Percentiles rank a stretch among this genome's conserved stretches.
These are phyloP conservation scores for Cacatua alba DNA, from an alignment of 2,113 vertebrate species.

Conservation along the genomic window DNA sequence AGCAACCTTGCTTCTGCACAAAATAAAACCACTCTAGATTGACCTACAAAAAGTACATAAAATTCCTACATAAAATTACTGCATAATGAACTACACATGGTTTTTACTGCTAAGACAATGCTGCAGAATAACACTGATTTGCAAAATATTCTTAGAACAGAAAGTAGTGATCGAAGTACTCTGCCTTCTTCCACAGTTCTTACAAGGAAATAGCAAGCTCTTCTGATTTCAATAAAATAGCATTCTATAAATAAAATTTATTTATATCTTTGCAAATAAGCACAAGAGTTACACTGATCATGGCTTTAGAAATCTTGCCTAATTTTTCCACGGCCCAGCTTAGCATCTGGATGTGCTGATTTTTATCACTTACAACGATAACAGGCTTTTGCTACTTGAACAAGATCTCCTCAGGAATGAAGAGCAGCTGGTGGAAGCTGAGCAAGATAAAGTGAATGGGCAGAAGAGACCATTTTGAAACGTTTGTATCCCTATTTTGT, in stretches of 20 bases:
- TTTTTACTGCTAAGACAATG: conserved; percentile 9
- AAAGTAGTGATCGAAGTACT: not conserved
- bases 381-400: not conserved
- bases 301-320: conserved; percentile 52
- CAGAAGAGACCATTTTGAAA: not conserved
- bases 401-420: conserved; percentile 9
- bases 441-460: not conserved
- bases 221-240: conserved; percentile 39
- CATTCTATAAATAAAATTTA: conserved; percentile 63
- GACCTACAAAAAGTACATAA: not conserved
- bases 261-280: conserved; percentile 65
- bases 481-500: not conserved
- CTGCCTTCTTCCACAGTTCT: not conserved
- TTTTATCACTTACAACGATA: not conserved
- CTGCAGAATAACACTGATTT: conserved; percentile 26
- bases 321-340: conserved; percentile 23
- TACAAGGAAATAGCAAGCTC: conserved; percentile 33
- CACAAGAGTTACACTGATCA: conserved; percentile 52
- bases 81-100: not conserved
- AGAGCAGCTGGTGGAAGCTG: not conserved
- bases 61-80: not conserved
- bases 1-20: not conserved
- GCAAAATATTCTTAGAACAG: not conserved
- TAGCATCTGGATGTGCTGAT: conserved; percentile 39
- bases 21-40: not conserved